phyloP scores from a whole-genome alignment of 2,797 vertebrate species.

The Sebastes hubbsi region DNA sequence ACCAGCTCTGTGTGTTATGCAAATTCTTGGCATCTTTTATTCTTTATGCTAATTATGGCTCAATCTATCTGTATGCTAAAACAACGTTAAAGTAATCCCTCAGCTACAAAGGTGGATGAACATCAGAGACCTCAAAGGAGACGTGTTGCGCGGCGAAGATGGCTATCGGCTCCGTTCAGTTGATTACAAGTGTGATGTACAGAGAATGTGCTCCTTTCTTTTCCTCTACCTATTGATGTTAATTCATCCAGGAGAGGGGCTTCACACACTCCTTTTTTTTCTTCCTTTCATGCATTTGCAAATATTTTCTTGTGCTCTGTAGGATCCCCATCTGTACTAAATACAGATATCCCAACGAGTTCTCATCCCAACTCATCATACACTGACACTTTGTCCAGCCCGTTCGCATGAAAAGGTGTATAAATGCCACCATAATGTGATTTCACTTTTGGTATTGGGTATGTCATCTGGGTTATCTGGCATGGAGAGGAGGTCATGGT shows the following conservation, averaged over 20 bases:
- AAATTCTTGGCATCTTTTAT: slow-evolving; percentile 47
- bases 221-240: background rate
- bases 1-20: slow-evolving; percentile 45
- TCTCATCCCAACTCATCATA: no score
- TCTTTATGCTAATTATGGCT: slow-evolving; percentile 54
- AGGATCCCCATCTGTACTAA: background rate
- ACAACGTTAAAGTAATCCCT: slow-evolving; percentile 43
- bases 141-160: background rate
- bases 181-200: slow-evolving; percentile 11
- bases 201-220: background rate
- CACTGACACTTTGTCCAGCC: no score
- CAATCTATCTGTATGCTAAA: slow-evolving; percentile 36
- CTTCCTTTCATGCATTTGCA: background rate
- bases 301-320: background rate
- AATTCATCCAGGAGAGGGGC: background rate
- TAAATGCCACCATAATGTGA: no score
- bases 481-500: no score
- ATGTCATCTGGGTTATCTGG: no score
- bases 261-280: background rate
- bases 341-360: background rate
- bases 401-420: no score
- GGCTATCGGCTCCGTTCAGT: slow-evolving; percentile 8
- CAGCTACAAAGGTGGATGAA: slow-evolving; percentile 40
- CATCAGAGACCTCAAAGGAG: slow-evolving; percentile 38
- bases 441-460: no score